Evolutionary conservation across 1,140 invertebrate genomes (phyloP), one percentile per base, ranked within the genome.

Genomic region (Eubasilissa regina): DNA sequence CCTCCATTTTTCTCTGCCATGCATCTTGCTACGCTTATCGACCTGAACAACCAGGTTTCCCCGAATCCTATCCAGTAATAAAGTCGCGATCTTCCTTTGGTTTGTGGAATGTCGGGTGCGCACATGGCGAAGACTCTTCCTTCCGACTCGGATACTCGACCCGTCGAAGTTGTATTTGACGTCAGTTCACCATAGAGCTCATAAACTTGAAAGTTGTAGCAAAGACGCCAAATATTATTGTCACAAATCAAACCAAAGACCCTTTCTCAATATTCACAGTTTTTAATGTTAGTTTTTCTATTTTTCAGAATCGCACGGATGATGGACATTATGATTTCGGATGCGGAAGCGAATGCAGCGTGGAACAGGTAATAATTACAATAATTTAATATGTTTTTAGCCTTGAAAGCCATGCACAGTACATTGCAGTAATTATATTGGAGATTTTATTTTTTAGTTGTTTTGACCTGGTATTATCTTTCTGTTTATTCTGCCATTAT

Each of bases 281-380:
- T 8, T 6, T 75, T 15, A 55, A 10, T 48, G 15, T 70, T 55
- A n/a, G n/a, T 53, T 58, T 56, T 62, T 75, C 64, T 45, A 58
- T 75, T 17, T 81, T 81, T 76, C 80, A 81, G 80, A 81, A 81
- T 44, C 77, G 72, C 17, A 81, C 80, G 3, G 80, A 78, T 47
- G 77, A 78, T 15, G 70, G 77, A 11, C 77, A 79, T 35, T 79
- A 73, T 60, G 77, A 80, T 48, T 72, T 80, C 15, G 78, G 72
- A 53, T 80, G 77, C 64, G 80, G 77, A 12, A 76, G 44, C n/a
- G 80, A 80, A 10, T 80, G 78, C 60, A 56, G 72, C 17, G 68
- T 80, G n/a, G 78, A 80, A 75, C 70, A 75, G 51, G 78, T 80
- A 43, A 75, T 72, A 9, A 19, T 70, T 47, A 13, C 12, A 17